Evolutionary conservation across 2,113 vertebrate genomes (phyloP).

Genomic region (Oncorhynchus masou): DNA sequence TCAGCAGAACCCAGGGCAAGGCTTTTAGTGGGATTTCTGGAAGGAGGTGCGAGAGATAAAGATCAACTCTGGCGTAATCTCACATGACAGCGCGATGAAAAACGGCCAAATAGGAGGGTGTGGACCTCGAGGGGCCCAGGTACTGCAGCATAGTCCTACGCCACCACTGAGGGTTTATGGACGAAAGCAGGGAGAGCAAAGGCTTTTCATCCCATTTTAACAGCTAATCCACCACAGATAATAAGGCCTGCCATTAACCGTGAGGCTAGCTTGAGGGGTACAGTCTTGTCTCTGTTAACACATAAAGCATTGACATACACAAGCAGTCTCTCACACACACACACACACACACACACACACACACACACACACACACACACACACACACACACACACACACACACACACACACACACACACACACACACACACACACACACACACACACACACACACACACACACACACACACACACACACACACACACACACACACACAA

Average conservation of each 20-base stretch:
- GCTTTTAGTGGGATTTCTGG: conserved; percentile 65
- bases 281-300: conserved; percentile 43
- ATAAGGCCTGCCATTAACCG: conserved; percentile 57
- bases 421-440: too few species aligned
- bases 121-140: conserved; percentile 22
- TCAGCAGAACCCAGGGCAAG: conserved; percentile 59
- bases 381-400: conserved; percentile 4
- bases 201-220: conserved; percentile 58
- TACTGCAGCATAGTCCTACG: neutral
- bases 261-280: conserved; percentile 39
- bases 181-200: conserved; percentile 49
- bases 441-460: conserved; percentile 6
- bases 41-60: conserved; percentile 63
- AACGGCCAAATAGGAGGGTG: conserved; percentile 49
- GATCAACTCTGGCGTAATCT: conserved; percentile 65
- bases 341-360: neutral
- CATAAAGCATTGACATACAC: neutral
- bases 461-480: conserved; percentile 17
- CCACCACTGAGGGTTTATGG: conserved; percentile 22
- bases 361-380: conserved; percentile 4
- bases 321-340: neutral
- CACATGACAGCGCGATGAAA: conserved; percentile 68
- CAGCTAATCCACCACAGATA: conserved; percentile 56
- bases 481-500: conserved; percentile 7
- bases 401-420: conserved; percentile 4